These are phyloP conservation scores for Mystacornis crossleyi DNA, from an alignment of 2,113 vertebrate species.

Conservation along the genomic window DNA sequence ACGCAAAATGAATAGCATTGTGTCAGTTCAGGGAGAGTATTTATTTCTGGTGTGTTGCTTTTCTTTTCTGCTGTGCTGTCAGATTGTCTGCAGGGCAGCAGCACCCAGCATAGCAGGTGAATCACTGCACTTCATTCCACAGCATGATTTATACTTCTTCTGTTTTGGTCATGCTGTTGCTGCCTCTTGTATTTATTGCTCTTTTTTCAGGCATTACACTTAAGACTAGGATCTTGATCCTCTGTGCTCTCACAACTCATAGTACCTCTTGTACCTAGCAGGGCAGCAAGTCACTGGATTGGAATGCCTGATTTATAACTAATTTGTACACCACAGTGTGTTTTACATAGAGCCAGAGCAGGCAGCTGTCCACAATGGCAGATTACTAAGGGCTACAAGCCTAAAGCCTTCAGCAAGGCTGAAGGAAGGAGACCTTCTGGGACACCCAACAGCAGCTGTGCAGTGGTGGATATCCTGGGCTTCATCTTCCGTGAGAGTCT, in stretches of 20 bases:
- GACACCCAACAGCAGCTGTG: neutral
- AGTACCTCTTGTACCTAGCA: neutral
- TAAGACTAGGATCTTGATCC: neutral
- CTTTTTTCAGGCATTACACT: constrained; percentile 16
- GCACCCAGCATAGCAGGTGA: constrained; percentile 29
- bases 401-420: neutral
- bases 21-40: constrained; percentile 47
- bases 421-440: neutral
- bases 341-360: neutral
- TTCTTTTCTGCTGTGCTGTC: constrained; percentile 61
- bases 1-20: constrained; percentile 31
- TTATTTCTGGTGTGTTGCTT: constrained; percentile 54
- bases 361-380: neutral
- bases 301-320: neutral
- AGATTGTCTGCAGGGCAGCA: constrained; percentile 51
- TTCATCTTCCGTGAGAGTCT: neutral
- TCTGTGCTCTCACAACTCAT: neutral
- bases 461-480: neutral
- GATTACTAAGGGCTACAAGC: neutral
- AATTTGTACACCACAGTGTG: neutral
- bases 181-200: constrained; percentile 28
- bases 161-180: constrained; percentile 33
- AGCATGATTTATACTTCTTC: constrained; percentile 31
- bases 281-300: neutral
- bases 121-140: constrained; percentile 41